These are phyloP conservation scores for Conopomorpha cramerella DNA, from an alignment of 1,140 invertebrate genomes.

Conservation along the genomic window DNA sequence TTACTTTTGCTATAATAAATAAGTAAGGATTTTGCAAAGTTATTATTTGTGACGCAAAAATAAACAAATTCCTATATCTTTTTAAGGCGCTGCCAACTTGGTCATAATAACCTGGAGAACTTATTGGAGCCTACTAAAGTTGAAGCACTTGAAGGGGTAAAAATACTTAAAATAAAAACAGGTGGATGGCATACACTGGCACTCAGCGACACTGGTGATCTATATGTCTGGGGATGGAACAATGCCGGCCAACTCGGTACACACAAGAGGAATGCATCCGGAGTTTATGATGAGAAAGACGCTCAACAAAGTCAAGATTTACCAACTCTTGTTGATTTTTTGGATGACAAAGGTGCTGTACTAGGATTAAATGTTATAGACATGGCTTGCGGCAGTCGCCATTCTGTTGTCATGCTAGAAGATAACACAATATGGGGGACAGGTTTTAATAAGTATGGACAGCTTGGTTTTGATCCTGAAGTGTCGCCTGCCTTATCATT, in stretches of 20 bases:
- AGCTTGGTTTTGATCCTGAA: conserved; percentile 61
- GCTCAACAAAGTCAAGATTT: conserved; percentile 30
- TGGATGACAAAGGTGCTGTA: conserved; percentile 44
- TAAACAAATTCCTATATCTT: conserved; percentile 1
- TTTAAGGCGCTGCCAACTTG: conserved; percentile 81
- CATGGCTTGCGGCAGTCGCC: conserved; percentile 70
- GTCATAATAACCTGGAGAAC: conserved; percentile 71
- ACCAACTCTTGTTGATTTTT: conserved; percentile 63
- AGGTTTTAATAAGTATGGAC: conserved; percentile 77
- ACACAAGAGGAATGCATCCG: conserved; percentile 17
- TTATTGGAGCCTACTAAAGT: conserved; percentile 67
- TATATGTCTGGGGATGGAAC: conserved; percentile 94
- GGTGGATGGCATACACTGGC: conserved; percentile 86
- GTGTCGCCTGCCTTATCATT: too few species aligned
- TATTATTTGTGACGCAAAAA: background rate
- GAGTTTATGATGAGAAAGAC: conserved; percentile 4
- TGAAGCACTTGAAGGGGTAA: conserved; percentile 74
- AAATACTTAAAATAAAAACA: conserved; percentile 69
- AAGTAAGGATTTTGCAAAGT: background rate
- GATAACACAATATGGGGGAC: conserved; percentile 68
- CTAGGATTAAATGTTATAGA: conserved; percentile 54
- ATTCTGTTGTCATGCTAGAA: conserved; percentile 66
- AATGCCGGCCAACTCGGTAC: conserved; percentile 82
- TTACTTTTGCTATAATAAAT: too few species aligned
- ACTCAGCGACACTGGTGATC: conserved; percentile 74